phyloP scores from a whole-genome alignment of 2,113 vertebrate species.

The Hipposideros armiger region DNA sequence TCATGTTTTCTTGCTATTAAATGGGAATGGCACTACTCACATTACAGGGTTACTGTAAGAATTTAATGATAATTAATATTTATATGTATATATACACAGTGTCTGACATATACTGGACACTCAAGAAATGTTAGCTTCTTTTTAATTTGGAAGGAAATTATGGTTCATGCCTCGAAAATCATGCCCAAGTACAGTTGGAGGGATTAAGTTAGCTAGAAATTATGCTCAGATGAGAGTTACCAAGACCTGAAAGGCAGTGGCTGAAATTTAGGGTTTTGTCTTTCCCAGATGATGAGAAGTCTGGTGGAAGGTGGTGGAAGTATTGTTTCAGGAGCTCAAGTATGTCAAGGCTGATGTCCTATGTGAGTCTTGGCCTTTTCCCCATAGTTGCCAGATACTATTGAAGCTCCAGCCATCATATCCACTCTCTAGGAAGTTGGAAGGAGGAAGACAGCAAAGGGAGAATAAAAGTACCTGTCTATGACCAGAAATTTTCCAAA shows the following conservation, averaged over 20 bases:
- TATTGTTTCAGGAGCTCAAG: background rate
- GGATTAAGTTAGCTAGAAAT: background rate
- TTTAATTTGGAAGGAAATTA: conserved; percentile 48
- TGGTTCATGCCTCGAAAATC: conserved; percentile 3
- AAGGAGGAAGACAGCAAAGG: background rate
- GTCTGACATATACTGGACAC: background rate
- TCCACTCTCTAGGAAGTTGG: background rate
- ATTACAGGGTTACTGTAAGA: background rate
- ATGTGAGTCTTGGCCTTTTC: background rate
- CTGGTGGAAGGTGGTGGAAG: background rate
- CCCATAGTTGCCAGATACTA: background rate
- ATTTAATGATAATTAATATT: background rate
- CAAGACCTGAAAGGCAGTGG: background rate
- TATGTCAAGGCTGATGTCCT: background rate
- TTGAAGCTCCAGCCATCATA: background rate
- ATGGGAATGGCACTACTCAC: background rate
- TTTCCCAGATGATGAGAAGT: background rate
- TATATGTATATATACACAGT: background rate
- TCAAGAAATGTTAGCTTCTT: background rate
- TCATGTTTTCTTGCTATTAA: background rate
- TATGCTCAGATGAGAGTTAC: background rate
- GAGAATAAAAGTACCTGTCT: background rate
- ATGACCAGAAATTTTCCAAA: background rate
- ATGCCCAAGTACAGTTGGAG: background rate
- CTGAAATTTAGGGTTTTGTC: conserved; percentile 1